Percentiles rank a stretch among this genome's conserved stretches.
phyloP scores from a whole-genome alignment of 2,888 invertebrate genomes.

The Microctonus aethiopoides region DNA sequence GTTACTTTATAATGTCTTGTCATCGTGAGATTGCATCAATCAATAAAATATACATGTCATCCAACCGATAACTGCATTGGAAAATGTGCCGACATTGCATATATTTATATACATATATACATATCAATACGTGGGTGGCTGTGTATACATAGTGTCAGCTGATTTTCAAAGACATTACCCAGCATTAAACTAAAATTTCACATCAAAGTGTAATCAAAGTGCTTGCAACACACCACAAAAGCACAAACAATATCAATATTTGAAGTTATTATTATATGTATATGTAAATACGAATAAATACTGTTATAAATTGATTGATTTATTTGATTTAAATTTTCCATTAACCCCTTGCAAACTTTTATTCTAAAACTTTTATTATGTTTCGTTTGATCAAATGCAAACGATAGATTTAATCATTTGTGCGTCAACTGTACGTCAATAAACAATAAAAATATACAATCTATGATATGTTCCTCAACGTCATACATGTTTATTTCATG shows the following conservation, averaged over 20 bases:
- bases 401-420: background rate
- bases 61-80: background rate
- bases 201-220: background rate
- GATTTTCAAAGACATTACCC: constrained; percentile 11
- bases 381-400: background rate
- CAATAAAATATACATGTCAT: background rate
- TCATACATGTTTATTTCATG: background rate
- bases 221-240: constrained; percentile 4
- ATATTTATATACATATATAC: background rate
- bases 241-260: background rate
- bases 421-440: constrained; percentile 5
- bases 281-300: background rate
- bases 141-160: constrained; percentile 3
- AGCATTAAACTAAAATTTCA: background rate
- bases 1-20: background rate
- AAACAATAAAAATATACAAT: background rate
- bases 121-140: background rate
- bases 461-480: constrained; percentile 19
- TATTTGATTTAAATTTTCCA: background rate
- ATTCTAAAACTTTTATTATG: background rate
- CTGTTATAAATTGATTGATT: background rate
- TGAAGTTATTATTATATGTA: background rate
- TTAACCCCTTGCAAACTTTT: background rate
- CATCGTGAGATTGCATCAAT: background rate
- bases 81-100: background rate